These are phyloP conservation scores for Dasyornis broadbenti DNA, from an alignment of 2,113 vertebrate genomes.

Conservation along the genomic window DNA sequence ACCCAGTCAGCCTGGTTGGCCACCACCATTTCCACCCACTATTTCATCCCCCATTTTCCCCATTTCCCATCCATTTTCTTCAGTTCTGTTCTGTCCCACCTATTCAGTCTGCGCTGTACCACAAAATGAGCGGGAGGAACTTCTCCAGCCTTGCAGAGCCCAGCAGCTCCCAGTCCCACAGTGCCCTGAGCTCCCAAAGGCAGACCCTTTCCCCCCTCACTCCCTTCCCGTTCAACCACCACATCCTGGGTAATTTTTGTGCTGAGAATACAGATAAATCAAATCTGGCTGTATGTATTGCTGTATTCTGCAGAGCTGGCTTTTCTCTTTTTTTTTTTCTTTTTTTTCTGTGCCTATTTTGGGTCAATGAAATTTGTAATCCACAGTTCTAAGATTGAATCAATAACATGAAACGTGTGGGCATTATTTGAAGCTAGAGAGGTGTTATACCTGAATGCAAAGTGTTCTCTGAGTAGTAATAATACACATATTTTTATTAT, in stretches of 20 bases:
- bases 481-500: neutral
- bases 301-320: neutral
- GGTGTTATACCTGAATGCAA: neutral
- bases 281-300: neutral
- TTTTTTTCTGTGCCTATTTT: neutral
- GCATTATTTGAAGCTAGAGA: neutral
- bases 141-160: neutral
- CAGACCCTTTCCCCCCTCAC: neutral
- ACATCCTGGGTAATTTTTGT: neutral
- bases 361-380: neutral
- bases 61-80: neutral
- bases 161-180: neutral
- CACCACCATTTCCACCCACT: neutral
- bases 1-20: neutral
- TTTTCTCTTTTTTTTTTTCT: neutral
- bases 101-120: too few relatives aligned
- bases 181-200: neutral
- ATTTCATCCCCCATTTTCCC: too few relatives aligned
- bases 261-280: neutral
- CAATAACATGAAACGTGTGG: neutral
- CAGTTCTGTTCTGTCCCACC: neutral
- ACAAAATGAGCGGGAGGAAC: neutral
- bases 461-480: neutral
- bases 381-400: neutral
- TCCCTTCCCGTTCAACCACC: rapidly evolving